Evolutionary conservation across 2,113 vertebrate genomes (phyloP), one percentile per base, ranked within the genome.

Genomic region (Spilogale gracilis): DNA sequence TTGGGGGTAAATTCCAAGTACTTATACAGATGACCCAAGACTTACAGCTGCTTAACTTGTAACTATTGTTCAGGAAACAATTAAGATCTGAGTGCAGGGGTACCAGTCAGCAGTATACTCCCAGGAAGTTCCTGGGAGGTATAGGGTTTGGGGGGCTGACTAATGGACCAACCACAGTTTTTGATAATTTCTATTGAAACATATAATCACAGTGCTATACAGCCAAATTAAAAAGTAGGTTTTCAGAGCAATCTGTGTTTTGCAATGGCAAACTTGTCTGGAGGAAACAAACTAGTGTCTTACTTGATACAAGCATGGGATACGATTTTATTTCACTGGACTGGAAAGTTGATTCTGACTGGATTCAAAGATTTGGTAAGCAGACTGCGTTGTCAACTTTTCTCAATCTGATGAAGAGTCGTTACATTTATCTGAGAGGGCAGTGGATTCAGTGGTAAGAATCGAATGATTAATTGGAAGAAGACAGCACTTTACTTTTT

Each of bases 1-100:
- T 94, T 96, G 50, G 89, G 96, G 95, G 97, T 93, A 97, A 97
- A 98, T 98, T 98, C 95, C 97, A 97, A 96, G 93, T 73, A 96
- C 81, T 97, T 97, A 95, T 80, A 82, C 60, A 96, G 97, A 94
- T 98, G 97, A 98, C 97, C 98, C 98, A 96, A 96, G 94, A 96
- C 97, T 98, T 95, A 95, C 71, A 96, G 97, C 95, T 96, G 97
- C 93, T 97, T 96, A 96, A 94, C 89, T 96, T 97, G 60, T 94
- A 95, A 83, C 96, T 97, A 94, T 97, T 43, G 7, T 93, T 95
- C 97, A 97, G 97, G 97, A 98, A 98, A 93, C 76, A 92, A 98
- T 97, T 98, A 97, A 81, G 80, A 96, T 78, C 48, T 89, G 96
- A 96, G 69, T 76, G 18, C 25, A 78, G 76, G 81, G 17, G 52